These are phyloP conservation scores for Polypedilum pembai DNA, from an alignment of 1,140 invertebrate genomes.

Conservation along the genomic window DNA sequence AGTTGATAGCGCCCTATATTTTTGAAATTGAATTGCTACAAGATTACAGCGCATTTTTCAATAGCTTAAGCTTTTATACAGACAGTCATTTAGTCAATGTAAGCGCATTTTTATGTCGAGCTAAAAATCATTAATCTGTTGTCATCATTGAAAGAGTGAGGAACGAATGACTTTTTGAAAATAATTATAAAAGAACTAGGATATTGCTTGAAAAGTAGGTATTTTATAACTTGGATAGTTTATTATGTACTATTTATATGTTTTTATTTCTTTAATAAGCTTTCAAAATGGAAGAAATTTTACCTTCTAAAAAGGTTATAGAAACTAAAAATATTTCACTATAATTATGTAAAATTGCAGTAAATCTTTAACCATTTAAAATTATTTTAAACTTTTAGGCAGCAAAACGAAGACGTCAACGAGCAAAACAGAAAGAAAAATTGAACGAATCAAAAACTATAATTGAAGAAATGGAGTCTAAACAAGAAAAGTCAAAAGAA, in stretches of 20 bases:
- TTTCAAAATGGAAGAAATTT: not conserved
- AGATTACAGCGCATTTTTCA: too few relatives aligned
- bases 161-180: not conserved
- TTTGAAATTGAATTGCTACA: too few relatives aligned
- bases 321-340: not conserved
- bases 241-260: not conserved
- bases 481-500: constrained; percentile 31
- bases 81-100: too few relatives aligned
- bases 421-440: not conserved
- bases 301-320: not conserved
- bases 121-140: not conserved
- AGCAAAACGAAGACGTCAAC: not conserved
- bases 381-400: not conserved
- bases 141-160: not conserved
- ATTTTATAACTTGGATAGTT: not conserved
- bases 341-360: not conserved
- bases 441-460: not conserved
- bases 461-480: not conserved
- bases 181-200: not conserved
- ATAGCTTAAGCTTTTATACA: too few relatives aligned
- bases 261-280: constrained; percentile 13
- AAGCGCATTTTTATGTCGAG: too few relatives aligned
- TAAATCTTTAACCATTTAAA: not conserved
- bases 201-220: not conserved
- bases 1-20: too few relatives aligned